Evolutionary conservation across 2,113 vertebrate genomes (phyloP).

Genomic region (Callipepla californica): DNA sequence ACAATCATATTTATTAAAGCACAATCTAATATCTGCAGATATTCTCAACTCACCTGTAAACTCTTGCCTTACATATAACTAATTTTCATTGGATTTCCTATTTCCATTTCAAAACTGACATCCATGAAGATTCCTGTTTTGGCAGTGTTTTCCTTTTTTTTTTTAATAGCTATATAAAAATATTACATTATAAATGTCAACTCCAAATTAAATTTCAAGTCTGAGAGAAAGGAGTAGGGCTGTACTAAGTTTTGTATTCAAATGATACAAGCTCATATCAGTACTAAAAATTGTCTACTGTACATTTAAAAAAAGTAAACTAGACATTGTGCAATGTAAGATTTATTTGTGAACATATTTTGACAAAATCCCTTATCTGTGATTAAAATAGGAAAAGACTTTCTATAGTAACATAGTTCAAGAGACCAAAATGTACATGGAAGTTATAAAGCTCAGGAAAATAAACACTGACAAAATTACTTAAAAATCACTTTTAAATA

Average conservation of each 20-base stretch:
- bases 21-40: background rate
- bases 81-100: background rate
- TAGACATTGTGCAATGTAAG: background rate
- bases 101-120: background rate
- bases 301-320: background rate
- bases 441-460: background rate
- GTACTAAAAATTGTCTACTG: background rate
- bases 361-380: background rate
- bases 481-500: background rate
- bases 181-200: background rate
- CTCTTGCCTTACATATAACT: background rate
- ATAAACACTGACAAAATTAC: background rate
- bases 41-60: background rate
- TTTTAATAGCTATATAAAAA: background rate
- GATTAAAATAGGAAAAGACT: background rate
- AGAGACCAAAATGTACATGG: background rate
- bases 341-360: background rate
- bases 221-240: background rate
- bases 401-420: background rate
- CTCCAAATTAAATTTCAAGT: background rate
- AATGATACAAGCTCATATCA: background rate
- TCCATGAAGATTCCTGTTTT: background rate
- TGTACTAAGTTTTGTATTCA: background rate
- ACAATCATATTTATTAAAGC: background rate
- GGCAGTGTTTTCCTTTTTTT: background rate